Base-by-base conservation (phyloP, 1,140 invertebrate species). In the Meteorus sp. region DNA sequence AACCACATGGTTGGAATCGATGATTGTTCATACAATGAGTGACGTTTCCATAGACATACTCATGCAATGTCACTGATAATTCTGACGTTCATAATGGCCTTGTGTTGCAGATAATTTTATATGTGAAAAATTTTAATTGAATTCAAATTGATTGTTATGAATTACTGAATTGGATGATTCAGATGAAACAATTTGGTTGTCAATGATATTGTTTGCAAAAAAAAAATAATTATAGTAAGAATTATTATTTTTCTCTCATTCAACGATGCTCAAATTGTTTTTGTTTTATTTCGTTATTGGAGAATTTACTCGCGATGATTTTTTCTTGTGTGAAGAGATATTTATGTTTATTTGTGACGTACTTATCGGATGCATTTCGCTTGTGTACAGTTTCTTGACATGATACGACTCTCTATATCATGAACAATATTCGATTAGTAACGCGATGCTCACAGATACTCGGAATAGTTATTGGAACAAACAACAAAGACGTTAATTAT, bases 351-450 rank as follows among this genome's bases (percentile, higher is more conserved):
- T 29, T 4, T 4, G 9, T 9, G 9, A 29, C 9, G 15, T 39
- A 39, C 37, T 39, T 25, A 48, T 48, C 27, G 45, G 25, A 48
- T 48, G 25, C 45, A 25, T 15, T 23, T 47, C 44, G 7, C 25
- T 48, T 48, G 25, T 48, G 45, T 48, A 48, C 45, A 48, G 25
- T 48, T 48, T 48, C 45, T 48, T 27, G 45, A 29, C 45, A 13
- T 13, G 25, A 48, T 48, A 15, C 27, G 45, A 15, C n/a, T 5
- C 15, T n/a, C 22, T 48, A 29, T 13, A n/a, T 23, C 9, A 27
- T 48, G 5, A n/a, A 15, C 15, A 1, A 11, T 8, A n/a, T 48
- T 13, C 43, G 43, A 45, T 45, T 23, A 45, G 2, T 23, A 45
- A 19, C 20, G 43, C 4, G 4, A 9, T n/a, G 43, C 17, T 6